Conservation (phyloP, 2,888 invertebrate genomes). For the Leptinotarsa haldemani region DNA sequence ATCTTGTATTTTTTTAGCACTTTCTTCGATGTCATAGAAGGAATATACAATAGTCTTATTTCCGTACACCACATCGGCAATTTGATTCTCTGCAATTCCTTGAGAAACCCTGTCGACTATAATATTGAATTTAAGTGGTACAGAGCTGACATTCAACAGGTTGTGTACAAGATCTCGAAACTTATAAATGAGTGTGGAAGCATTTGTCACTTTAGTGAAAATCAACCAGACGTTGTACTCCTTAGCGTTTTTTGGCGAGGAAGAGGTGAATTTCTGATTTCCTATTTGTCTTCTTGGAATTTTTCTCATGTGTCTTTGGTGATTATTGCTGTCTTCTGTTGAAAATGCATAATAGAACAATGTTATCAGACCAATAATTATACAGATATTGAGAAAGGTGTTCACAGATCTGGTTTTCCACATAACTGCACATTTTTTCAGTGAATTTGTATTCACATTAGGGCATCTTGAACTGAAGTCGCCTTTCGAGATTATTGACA, state of each 20-base stretch:
- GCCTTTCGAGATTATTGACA: not conserved
- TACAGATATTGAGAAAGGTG: conserved; percentile 49
- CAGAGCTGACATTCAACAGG: conserved; percentile 66
- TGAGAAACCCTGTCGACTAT: conserved; percentile 73
- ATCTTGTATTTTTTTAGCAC: conserved; percentile 71
- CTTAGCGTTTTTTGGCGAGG: conserved; percentile 37
- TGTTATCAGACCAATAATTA: conserved; percentile 48
- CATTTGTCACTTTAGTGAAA: conserved; percentile 70
- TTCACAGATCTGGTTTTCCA: conserved; percentile 45
- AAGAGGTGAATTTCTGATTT: conserved; percentile 33
- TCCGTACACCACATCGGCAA: conserved; percentile 52
- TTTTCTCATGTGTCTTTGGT: conserved; percentile 36
- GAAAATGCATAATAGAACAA: conserved; percentile 51
- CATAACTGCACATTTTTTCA: conserved; percentile 43
- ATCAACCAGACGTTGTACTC: conserved; percentile 71
- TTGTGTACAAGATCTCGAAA: conserved; percentile 68
- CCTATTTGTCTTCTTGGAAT: conserved; percentile 37
- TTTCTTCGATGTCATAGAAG: conserved; percentile 73
- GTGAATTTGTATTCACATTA: conserved; percentile 6
- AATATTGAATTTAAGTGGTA: conserved; percentile 71
- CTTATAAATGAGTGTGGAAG: conserved; percentile 68
- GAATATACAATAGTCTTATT: conserved; percentile 65
- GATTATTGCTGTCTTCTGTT: conserved; percentile 40
- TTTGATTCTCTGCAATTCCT: conserved; percentile 67
- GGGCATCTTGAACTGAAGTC: conserved; percentile 1